Evolutionary conservation across 2,888 invertebrate species (phyloP), one percentile per base, ranked within the genome.

Genomic region (Sialis lutaria): DNA sequence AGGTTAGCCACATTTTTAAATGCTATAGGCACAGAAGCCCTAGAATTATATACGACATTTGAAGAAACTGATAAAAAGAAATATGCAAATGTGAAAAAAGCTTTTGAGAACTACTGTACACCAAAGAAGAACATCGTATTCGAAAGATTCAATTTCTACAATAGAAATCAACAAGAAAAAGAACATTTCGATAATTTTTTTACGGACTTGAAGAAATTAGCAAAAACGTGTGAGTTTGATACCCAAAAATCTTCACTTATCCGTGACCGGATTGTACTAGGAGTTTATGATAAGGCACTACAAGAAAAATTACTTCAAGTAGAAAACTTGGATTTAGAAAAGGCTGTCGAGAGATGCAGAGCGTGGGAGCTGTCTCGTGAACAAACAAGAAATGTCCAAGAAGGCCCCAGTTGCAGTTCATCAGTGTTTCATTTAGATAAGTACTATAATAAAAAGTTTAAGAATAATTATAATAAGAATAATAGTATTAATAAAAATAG

Each of bases 331-430:
- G 33, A 6, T 33, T n/a, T 46, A 8, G 41, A 46, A 9, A n/a
- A 6, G 13, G 32, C 41, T 33, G 41, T 41, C 7, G 13, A 46
- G 41, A 6, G 30, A n/a, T 33, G n/a, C 32, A 40, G 35, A 33
- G 10, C 9, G 8, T 8, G 33, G 22, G 46, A 46, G 12, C 31
- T 46, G 9, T 41, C 41, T 41, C 40, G 39, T 22, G 33, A 13
- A n/a, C 46, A 46, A 13, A 8, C 44, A 55, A 72, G 72, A 56
- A 5, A 37, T 10, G 12, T 37, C 12, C 37, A 37, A 10, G 37
- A 12, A 12, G 37, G 12, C 12, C 22, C 22, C 22, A 22, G 22
- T 22, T 2, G 22, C 22, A 22, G 22, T 22, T 22, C 22, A 22
- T 2, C 22, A 22, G 22, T 22, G 2, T 22, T 22, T 4, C 4